Conservation (phyloP, 2,888 invertebrate species). For the Dryocosmus kuriphilus region DNA sequence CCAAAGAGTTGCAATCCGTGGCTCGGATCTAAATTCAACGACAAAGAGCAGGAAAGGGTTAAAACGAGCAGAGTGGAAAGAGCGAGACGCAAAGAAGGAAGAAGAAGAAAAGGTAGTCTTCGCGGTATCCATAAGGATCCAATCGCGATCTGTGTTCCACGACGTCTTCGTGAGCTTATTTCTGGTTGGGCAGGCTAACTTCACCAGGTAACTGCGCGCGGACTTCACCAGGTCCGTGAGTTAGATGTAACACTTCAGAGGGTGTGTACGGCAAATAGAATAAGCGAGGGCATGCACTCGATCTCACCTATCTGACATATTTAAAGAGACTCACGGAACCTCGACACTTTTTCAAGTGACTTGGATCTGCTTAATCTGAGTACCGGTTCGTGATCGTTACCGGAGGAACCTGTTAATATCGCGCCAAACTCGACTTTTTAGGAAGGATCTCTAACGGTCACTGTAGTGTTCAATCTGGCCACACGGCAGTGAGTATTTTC, state of each 20-base stretch:
- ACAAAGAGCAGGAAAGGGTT: slow-evolving; percentile 50
- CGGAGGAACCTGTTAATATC: slow-evolving; percentile 54
- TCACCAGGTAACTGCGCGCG: not conserved
- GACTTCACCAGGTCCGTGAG: slow-evolving; percentile 15
- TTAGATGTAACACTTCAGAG: slow-evolving; percentile 30
- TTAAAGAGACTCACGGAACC: slow-evolving; percentile 24
- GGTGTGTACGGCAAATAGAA: slow-evolving; percentile 1
- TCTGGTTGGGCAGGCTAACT: slow-evolving; percentile 24
- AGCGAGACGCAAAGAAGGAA: slow-evolving; percentile 47
- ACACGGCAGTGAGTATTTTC: slow-evolving; percentile 48
- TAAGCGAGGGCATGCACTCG: not conserved
- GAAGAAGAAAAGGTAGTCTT: slow-evolving; percentile 42
- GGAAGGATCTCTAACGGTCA: slow-evolving; percentile 53
- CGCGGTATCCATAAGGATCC: slow-evolving; percentile 56
- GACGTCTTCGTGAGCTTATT: slow-evolving; percentile 38
- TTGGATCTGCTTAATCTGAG: slow-evolving; percentile 8
- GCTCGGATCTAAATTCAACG: slow-evolving; percentile 58
- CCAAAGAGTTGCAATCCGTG: slow-evolving; percentile 58
- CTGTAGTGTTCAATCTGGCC: slow-evolving; percentile 45
- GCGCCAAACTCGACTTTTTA: slow-evolving; percentile 51
- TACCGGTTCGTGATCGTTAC: slow-evolving; percentile 52
- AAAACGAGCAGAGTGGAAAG: slow-evolving; percentile 40
- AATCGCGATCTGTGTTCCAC: slow-evolving; percentile 48
- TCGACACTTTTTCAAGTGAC: not conserved
- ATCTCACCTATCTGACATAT: slow-evolving; percentile 25